Conservation (phyloP, 2,113 vertebrate genomes). For the Uropsilus gracilis region DNA sequence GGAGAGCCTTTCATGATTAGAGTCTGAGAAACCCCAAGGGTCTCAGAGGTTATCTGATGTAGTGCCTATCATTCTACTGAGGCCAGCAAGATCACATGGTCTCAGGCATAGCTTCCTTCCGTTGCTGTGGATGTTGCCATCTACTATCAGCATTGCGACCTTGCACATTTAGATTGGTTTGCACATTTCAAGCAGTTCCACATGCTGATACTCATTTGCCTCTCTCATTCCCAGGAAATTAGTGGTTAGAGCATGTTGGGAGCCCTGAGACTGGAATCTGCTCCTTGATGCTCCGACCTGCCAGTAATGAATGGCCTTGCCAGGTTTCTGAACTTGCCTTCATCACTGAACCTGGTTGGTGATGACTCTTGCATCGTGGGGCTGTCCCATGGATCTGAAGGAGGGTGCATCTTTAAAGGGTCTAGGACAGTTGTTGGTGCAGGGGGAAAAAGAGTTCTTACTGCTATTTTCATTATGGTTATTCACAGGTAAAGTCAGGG, state of each 20-base stretch:
- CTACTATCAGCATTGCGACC: too few relatives aligned
- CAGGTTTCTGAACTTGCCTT: not conserved
- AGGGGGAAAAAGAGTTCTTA: not conserved
- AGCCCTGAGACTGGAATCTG: not conserved
- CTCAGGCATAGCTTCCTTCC: too few relatives aligned
- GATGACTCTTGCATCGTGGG: not conserved
- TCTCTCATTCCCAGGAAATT: not conserved
- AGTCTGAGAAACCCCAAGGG: not conserved
- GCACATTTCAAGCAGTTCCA: not conserved
- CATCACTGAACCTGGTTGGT: not conserved
- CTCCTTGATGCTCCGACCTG: not conserved
- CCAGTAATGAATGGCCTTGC: not conserved
- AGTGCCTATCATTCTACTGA: not conserved
- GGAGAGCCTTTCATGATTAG: not conserved
- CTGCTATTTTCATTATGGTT: not conserved
- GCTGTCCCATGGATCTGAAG: not conserved
- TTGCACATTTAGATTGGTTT: not conserved
- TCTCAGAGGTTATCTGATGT: not conserved
- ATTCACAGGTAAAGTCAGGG: not conserved
- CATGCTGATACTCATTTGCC: too few relatives aligned
- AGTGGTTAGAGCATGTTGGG: not conserved
- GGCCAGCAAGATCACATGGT: not conserved
- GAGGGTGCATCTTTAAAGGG: not conserved
- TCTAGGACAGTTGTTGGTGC: not conserved
- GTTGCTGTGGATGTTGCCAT: not conserved